A percentile compares a stretch with the other conserved stretches of the same genome.
These are phyloP conservation scores for Pica pica DNA, from an alignment of 2,113 vertebrate genomes.

Conservation along the genomic window DNA sequence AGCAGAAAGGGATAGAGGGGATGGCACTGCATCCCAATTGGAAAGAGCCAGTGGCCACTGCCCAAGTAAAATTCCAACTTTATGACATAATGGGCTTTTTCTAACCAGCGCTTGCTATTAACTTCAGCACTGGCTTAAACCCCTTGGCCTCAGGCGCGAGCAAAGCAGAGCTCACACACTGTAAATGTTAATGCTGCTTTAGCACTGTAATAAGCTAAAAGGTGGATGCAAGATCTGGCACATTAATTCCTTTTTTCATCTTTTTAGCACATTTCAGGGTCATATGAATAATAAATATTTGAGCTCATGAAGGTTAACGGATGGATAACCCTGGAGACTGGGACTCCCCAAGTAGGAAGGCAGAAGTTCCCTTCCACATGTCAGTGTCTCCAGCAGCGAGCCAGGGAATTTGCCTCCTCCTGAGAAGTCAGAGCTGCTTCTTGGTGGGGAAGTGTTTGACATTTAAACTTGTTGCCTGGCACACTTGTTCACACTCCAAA, in stretches of 20 bases:
- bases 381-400: neutral
- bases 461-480: neutral
- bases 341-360: neutral
- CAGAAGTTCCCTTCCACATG: neutral
- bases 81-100: slow-evolving; percentile 60
- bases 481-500: neutral
- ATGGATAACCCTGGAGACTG: slow-evolving; percentile 10
- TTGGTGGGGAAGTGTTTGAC: neutral
- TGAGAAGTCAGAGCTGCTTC: neutral
- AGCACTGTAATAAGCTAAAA: slow-evolving; percentile 64
- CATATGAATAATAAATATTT: slow-evolving; percentile 68
- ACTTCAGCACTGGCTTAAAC: slow-evolving; percentile 49
- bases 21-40: neutral
- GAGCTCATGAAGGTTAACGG: slow-evolving; percentile 49
- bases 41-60: slow-evolving; percentile 36
- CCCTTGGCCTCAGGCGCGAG: slow-evolving; percentile 44
- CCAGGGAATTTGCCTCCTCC: neutral
- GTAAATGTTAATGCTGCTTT: slow-evolving; percentile 68
- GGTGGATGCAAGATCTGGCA: slow-evolving; percentile 59
- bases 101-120: slow-evolving; percentile 52
- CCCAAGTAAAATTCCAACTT: slow-evolving; percentile 56
- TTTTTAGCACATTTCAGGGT: slow-evolving; percentile 57
- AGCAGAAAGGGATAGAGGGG: neutral
- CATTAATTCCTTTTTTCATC: slow-evolving; percentile 64
- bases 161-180: slow-evolving; percentile 50